Evolutionary conservation across 2,797 vertebrate genomes (phyloP).

Genomic region (Valencia hispanica): DNA sequence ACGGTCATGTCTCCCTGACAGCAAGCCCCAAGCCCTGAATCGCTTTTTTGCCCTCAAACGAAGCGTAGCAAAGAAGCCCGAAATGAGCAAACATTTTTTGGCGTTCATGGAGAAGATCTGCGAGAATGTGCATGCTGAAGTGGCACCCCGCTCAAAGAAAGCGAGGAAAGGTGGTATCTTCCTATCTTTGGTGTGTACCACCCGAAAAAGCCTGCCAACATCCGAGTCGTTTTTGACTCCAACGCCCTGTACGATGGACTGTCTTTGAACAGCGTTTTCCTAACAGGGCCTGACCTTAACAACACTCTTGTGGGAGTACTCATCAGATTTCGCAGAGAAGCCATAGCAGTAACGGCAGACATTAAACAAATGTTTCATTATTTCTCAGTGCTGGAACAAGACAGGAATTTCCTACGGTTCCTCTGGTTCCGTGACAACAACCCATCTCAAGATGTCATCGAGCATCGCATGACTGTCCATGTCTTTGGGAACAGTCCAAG

Average conservation of each 20-base stretch:
- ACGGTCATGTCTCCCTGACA: background rate
- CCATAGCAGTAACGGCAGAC: background rate
- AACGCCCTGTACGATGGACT: background rate
- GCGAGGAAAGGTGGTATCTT: constrained; percentile 7
- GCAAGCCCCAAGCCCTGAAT: background rate
- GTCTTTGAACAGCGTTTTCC: background rate
- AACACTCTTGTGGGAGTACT: background rate
- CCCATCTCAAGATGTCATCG: background rate
- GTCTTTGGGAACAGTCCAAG: background rate
- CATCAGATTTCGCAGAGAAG: background rate
- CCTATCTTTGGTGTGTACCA: constrained; percentile 18
- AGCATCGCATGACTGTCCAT: background rate
- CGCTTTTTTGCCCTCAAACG: constrained; percentile 12
- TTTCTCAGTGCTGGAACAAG: background rate
- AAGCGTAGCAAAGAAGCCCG: constrained; percentile 7
- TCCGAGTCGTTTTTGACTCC: background rate
- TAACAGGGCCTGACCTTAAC: background rate
- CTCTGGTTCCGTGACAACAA: background rate
- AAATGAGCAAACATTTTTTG: constrained; percentile 24
- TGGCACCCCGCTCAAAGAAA: background rate
- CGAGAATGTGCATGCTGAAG: background rate
- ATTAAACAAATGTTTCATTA: constrained; percentile 6
- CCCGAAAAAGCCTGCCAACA: constrained; percentile 13
- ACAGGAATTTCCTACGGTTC: background rate
- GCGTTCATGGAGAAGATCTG: constrained; percentile 20